A percentile compares a stretch with the other conserved stretches of the same genome.
Conservation (phyloP, 1,140 invertebrate species). For the Holcopasites calliopsidis region DNA sequence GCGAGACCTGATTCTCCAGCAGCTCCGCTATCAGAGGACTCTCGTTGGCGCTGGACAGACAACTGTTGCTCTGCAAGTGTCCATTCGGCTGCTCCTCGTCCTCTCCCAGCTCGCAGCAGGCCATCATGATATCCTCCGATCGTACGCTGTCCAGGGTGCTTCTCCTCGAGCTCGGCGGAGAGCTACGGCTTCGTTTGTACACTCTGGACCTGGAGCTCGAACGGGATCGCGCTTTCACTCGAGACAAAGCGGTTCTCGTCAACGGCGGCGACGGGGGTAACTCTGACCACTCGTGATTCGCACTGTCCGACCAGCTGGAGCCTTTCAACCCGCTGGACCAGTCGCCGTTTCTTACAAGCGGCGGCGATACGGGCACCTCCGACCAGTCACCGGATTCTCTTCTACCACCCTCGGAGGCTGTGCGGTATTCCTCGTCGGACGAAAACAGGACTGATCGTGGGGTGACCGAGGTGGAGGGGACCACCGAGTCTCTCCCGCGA, state of each 20-base stretch:
- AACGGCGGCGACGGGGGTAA: slow-evolving; percentile 88
- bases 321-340: slow-evolving; percentile 75
- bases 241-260: slow-evolving; percentile 85
- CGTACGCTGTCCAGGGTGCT: slow-evolving; percentile 84
- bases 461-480: slow-evolving; percentile 83
- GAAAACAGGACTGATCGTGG: slow-evolving; percentile 86
- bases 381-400: slow-evolving; percentile 77
- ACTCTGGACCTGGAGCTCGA: slow-evolving; percentile 78
- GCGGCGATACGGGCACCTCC: slow-evolving; percentile 72
- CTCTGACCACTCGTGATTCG: slow-evolving; percentile 75
- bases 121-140: slow-evolving; percentile 81
- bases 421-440: slow-evolving; percentile 91
- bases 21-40: slow-evolving; percentile 79
- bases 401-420: slow-evolving; percentile 86
- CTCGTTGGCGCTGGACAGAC: slow-evolving; percentile 65
- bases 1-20: slow-evolving; percentile 81
- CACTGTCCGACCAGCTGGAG: slow-evolving; percentile 69
- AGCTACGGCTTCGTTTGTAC: slow-evolving; percentile 83
- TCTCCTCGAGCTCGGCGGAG: slow-evolving; percentile 83
- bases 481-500: slow-evolving; percentile 74
- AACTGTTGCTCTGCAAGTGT: slow-evolving; percentile 62
- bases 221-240: slow-evolving; percentile 88
- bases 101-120: slow-evolving; percentile 77
- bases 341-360: slow-evolving; percentile 75
- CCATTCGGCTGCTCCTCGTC: slow-evolving; percentile 76